These are phyloP conservation scores for Leptinotarsa juncta DNA, from an alignment of 2,888 invertebrate genomes.

Conservation along the genomic window DNA sequence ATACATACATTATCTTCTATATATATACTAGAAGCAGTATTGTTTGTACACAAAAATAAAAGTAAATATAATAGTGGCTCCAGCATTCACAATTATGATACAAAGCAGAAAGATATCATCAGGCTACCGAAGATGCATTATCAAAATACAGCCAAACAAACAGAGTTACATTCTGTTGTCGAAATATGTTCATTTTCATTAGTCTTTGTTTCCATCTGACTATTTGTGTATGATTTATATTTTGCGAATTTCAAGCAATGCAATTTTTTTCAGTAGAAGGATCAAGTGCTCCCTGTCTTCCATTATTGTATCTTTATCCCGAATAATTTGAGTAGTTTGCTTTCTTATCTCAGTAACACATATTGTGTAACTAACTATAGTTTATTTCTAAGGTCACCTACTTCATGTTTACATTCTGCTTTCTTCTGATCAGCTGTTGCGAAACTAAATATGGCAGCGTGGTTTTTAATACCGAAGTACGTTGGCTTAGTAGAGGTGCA, in stretches of 20 bases:
- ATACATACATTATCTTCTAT: too few relatives aligned
- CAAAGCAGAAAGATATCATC: too few relatives aligned
- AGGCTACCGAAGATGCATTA: too few relatives aligned
- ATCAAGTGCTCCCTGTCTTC: background rate
- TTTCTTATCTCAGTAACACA: background rate
- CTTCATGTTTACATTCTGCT: background rate
- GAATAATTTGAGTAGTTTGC: background rate
- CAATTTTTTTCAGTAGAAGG: background rate
- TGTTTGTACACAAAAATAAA: too few relatives aligned
- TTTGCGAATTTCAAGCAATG: background rate
- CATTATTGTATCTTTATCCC: background rate
- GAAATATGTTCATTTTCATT: background rate
- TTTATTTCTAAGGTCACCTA: background rate
- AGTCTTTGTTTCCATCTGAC: background rate
- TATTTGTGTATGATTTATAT: background rate
- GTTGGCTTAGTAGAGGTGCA: too few relatives aligned
- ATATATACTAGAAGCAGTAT: too few relatives aligned
- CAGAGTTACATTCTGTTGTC: background rate
- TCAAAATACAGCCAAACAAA: too few relatives aligned
- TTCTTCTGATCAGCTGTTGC: background rate
- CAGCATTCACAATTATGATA: too few relatives aligned
- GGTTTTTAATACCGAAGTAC: too few relatives aligned
- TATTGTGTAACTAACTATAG: background rate
- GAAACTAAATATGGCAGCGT: too few relatives aligned
- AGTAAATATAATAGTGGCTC: too few relatives aligned